Evolutionary conservation across 2,888 invertebrate species (phyloP), one percentile per base, ranked within the genome.

Genomic region (Odiellus spinosus): DNA sequence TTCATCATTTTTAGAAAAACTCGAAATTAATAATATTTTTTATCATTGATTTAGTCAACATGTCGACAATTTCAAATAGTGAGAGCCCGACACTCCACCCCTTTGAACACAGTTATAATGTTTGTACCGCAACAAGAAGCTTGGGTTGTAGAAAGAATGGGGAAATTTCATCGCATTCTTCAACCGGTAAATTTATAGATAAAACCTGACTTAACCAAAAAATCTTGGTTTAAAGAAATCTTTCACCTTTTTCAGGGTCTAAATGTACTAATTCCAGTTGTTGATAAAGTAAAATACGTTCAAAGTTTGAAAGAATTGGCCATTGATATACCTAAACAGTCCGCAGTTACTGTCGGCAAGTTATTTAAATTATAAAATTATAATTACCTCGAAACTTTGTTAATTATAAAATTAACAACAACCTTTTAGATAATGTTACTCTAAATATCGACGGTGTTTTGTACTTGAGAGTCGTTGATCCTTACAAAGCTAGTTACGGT

Each of bases 301-400:
- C 98, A 99, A 68, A 90, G 88, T 67, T 68, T 98, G 36, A 98
- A 98, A 66, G 98, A 99, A 82, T 87, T 98, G 58, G 95, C 98
- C 0, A 96, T 98, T 59, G 96, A 96, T 71, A 90, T 98, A 46
- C 98, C 98, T 0, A 85, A 96, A 64, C 98, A 98, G 67, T 88
- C 88, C 66, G 98, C 98, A 17, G 95, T 98, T 58, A 95, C 96
- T 14, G 76, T 84, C 48, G 76, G 76, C 75, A 61, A 57, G 56
- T 57, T 39, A 40, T 15, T 44, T 14, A n/a, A 39, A 34, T 42
- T 43, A 14, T 2, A 1, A 40, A 18, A 1, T 14, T 43, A n/a
- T 44, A 1, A 17, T 12, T n/a, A 44, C 10, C 4, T 8, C 36
- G 35, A 39, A 3, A n/a, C 44, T 17, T 3, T n/a, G 15, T 17